Conservation (phyloP, 2,888 invertebrate species). For the Agrochola macilenta region DNA sequence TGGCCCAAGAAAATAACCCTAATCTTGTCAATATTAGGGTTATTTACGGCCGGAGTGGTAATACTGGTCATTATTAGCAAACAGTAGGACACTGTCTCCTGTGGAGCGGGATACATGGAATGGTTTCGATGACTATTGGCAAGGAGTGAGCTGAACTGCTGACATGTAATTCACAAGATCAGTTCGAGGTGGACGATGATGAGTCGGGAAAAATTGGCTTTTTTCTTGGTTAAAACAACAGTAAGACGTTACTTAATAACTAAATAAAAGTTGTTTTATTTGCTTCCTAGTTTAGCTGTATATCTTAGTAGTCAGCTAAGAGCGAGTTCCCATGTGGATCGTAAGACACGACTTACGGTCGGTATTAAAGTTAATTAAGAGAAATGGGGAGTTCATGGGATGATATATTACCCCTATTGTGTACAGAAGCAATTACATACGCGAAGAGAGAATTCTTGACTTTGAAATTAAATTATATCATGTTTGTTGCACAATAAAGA, state of each 20-base stretch:
- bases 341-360: slow-evolving; percentile 54
- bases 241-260: neutral
- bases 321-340: slow-evolving; percentile 43
- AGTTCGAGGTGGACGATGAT: neutral
- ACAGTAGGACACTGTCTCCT: too few species aligned
- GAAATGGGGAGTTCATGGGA: slow-evolving; percentile 36
- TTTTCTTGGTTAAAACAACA: neutral
- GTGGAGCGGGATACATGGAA: neutral
- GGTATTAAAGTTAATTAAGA: slow-evolving; percentile 59
- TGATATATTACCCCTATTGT: slow-evolving; percentile 46
- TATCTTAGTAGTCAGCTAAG: slow-evolving; percentile 32
- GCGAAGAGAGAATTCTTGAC: slow-evolving; percentile 15
- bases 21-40: too few species aligned
- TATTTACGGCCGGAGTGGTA: neutral
- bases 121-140: neutral
- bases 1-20: neutral
- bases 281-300: slow-evolving; percentile 20
- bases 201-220: neutral
- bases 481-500: neutral
- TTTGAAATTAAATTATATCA: neutral
- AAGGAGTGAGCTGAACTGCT: neutral
- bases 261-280: slow-evolving; percentile 3
- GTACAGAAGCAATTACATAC: slow-evolving; percentile 5
- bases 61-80: neutral
- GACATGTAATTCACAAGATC: neutral